Evolutionary conservation across 2,888 invertebrate genomes (phyloP).

Genomic region (Diadromus collaris): DNA sequence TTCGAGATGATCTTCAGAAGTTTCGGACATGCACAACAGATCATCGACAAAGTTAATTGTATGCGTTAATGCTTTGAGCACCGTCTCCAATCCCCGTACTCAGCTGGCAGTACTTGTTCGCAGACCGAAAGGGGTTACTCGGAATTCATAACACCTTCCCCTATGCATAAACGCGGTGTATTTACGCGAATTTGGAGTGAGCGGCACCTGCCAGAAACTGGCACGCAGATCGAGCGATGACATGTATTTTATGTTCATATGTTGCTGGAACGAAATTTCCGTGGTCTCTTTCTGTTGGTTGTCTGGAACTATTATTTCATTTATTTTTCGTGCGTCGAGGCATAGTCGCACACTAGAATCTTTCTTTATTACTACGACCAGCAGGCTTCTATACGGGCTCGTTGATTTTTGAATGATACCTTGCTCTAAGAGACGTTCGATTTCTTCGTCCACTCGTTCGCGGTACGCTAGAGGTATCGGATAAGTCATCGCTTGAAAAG

Average conservation of each 20-base stretch:
- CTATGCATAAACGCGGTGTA: too few relatives aligned
- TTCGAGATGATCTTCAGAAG: neutral
- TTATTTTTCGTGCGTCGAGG: too few relatives aligned
- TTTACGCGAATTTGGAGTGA: too few relatives aligned
- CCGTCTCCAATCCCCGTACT: neutral
- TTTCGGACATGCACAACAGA: constrained; percentile 2
- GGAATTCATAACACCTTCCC: too few relatives aligned
- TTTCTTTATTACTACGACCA: too few relatives aligned
- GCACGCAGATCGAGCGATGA: neutral
- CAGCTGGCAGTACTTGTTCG: neutral
- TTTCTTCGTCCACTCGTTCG: neutral
- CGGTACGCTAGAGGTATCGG: neutral
- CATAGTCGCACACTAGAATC: too few relatives aligned
- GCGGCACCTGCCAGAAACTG: too few relatives aligned
- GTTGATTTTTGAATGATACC: neutral
- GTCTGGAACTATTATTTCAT: neutral
- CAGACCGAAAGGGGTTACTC: too few relatives aligned
- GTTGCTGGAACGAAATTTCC: neutral
- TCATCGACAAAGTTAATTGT: constrained; percentile 1
- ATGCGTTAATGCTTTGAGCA: neutral
- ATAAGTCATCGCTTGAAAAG: too few relatives aligned
- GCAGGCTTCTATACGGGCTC: neutral
- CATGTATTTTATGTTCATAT: neutral
- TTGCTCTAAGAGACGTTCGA: neutral
- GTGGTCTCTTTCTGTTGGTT: neutral